Conservation (phyloP, 2,888 invertebrate genomes). For the Leptopterna dolabrata region DNA sequence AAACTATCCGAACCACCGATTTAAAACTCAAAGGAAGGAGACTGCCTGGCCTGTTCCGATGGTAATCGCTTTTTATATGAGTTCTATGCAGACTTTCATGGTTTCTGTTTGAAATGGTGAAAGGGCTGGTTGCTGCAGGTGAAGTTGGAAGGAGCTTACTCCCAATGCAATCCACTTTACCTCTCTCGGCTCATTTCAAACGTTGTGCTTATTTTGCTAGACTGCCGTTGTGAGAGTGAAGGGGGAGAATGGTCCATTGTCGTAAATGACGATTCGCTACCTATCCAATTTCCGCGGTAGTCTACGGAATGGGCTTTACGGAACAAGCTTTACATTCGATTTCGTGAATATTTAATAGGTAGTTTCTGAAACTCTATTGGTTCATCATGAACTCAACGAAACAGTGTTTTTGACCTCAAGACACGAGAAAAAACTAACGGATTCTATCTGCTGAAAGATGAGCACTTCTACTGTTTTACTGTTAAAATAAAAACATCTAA, state of each 20-base stretch:
- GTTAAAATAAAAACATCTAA: no score
- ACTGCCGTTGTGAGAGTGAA: neutral
- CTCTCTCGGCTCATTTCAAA: neutral
- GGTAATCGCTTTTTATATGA: neutral
- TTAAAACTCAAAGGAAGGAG: neutral
- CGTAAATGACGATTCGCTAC: neutral
- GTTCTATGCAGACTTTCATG: neutral
- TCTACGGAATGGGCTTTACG: neutral
- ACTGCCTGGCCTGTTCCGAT: neutral
- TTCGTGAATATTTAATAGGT: neutral
- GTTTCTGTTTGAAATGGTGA: neutral
- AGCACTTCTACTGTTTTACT: no score
- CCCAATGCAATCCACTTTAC: constrained; percentile 3
- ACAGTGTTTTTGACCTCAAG: no score
- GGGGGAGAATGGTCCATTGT: neutral
- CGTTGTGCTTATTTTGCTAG: neutral
- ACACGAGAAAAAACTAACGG: no score
- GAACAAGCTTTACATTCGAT: neutral
- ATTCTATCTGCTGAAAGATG: no score
- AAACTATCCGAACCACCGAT: neutral
- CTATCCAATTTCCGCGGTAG: neutral
- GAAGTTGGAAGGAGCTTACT: neutral
- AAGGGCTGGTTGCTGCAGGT: neutral
- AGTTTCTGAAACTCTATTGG: no score
- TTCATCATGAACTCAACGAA: no score